A percentile compares a stretch with the other conserved stretches of the same genome.
Evolutionary conservation across 1,140 invertebrate genomes (phyloP).

Genomic region (Euglossa dilemma): DNA sequence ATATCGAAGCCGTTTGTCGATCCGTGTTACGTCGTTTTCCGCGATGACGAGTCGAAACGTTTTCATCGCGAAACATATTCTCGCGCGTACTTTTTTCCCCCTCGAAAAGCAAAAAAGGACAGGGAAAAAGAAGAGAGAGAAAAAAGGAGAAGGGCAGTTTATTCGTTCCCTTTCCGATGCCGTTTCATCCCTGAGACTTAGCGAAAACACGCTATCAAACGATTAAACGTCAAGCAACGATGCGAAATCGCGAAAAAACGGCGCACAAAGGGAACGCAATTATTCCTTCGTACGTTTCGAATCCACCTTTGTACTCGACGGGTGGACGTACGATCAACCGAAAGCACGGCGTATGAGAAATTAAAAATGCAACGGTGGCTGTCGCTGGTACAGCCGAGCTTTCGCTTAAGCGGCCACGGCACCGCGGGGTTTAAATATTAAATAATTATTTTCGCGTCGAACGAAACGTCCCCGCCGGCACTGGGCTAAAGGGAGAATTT

Average conservation of each 20-base stretch:
- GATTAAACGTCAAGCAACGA: not conserved
- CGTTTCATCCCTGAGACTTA: not conserved
- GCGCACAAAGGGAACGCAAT: constrained; percentile 9
- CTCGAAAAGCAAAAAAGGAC: too few relatives aligned
- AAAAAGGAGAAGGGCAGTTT: not conserved
- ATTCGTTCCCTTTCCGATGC: not conserved
- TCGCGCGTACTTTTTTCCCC: too few relatives aligned
- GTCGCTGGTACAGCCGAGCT: not conserved
- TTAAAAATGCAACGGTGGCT: constrained; percentile 17
- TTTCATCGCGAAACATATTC: too few relatives aligned
- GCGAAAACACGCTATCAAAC: not conserved
- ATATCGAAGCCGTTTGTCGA: not conserved
- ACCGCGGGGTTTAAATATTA: constrained; percentile 1
- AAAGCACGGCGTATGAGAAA: not conserved
- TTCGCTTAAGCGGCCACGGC: too few relatives aligned
- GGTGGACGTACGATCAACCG: not conserved
- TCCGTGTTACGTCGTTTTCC: too few relatives aligned
- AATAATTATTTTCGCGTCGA: constrained; percentile 27
- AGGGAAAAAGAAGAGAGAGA: not conserved
- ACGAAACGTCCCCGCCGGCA: not conserved
- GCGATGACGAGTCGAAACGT: too few relatives aligned
- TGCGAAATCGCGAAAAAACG: not conserved
- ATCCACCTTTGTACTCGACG: not conserved
- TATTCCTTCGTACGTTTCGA: constrained; percentile 1
- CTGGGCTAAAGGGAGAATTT: not conserved